Conservation (phyloP, 2,113 vertebrate species). For the Forbesichthys papilliferus region DNA sequence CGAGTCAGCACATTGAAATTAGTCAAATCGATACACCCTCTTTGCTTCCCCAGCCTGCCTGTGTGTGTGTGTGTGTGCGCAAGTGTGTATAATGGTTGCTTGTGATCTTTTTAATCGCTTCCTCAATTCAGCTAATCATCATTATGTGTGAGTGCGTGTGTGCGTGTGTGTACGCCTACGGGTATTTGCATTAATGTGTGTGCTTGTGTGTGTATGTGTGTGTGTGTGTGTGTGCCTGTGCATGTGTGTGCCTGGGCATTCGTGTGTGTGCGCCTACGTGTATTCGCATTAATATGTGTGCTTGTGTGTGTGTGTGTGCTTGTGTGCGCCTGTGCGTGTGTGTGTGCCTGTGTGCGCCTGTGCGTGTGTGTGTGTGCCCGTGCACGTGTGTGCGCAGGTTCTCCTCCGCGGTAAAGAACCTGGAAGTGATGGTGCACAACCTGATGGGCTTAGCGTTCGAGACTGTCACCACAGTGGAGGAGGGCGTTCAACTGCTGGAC, state of each 20-base stretch:
- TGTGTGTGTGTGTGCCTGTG: constrained; percentile 26
- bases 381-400: constrained; percentile 55
- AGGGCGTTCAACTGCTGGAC: constrained; percentile 80
- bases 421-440: constrained; percentile 82
- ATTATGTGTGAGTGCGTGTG: constrained; percentile 15
- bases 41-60: constrained; percentile 17
- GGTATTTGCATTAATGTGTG: constrained; percentile 7
- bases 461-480: constrained; percentile 74
- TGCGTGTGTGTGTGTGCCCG: constrained; percentile 9
- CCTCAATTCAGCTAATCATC: constrained; percentile 14
- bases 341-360: constrained; percentile 14
- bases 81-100: constrained; percentile 9
- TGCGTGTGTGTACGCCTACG: constrained; percentile 7
- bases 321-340: not conserved
- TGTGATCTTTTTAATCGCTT: constrained; percentile 36
- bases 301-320: not conserved
- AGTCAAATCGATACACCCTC: constrained; percentile 66
- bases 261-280: constrained; percentile 6
- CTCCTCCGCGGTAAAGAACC: constrained; percentile 71
- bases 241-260: constrained; percentile 28
- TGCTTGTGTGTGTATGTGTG: constrained; percentile 5
- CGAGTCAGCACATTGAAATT: constrained; percentile 68
- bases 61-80: constrained; percentile 19
- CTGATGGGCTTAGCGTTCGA: constrained; percentile 81
- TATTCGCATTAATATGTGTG: constrained; percentile 3